Base-by-base conservation (phyloP, 2,113 vertebrate genomes). In the Gallinago jamesoni region DNA sequence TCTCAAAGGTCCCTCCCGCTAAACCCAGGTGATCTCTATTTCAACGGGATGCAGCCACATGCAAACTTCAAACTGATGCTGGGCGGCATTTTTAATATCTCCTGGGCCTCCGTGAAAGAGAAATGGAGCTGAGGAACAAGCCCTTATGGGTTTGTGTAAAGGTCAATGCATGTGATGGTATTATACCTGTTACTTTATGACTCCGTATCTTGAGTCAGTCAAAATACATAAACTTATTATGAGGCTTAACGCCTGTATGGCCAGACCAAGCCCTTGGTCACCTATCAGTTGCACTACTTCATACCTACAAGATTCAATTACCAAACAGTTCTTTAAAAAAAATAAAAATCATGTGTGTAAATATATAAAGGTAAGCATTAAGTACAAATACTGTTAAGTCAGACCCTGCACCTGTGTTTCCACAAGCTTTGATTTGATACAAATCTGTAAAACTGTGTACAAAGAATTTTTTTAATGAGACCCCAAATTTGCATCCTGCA, bases 11-110 rank as follows among this genome's bases (percentile, higher is more conserved):
- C 14, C 27, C 21, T 80, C 73, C 30, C 1, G 0, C 47, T 75
- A 62, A 75, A 43, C 4, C 30, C 47, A 82, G 24, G 11, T 0
- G 1, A 59, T 3, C 10, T 6, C 18, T 39, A 3, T 57, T 66
- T 25, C 39, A 77, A 6, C 0, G 1, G 56, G 56, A 67, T 12
- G 1, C 2, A 2, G 39, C 14, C 81, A 70, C 1, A 1, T 9
- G 6, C 14, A 55, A 70, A 70, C 33, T 69, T 69, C 52, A 14
- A 39, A 28, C 19, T 2, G 21, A 28, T 35, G 50, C 50, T 66
- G 59, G 30, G 22, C 1, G 33, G 39, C 60, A 56, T 56, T 80
- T 82, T 39, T 41, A 45, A 45, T 27, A 67, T 20, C 64, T 87
- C 56, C 27, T 57, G 35, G 39, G 27, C 15, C 16, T 57, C 35